Evolutionary conservation across 2,113 vertebrate species (phyloP).

Genomic region (Arvicanthis niloticus): DNA sequence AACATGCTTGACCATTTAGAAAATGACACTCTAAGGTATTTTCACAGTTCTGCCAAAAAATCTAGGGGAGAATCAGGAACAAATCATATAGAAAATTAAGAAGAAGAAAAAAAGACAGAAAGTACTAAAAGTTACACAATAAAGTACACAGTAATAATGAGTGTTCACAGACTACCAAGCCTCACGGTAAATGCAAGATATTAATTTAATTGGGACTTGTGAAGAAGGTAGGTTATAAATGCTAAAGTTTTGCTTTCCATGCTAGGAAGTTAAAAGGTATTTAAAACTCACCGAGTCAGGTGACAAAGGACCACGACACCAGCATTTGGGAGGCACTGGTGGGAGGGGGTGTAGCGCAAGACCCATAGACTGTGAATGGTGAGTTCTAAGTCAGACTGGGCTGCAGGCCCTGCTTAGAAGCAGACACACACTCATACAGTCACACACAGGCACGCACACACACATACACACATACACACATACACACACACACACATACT

Average conservation of each 20-base stretch:
- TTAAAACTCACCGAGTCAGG: neutral
- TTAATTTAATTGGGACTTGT: constrained; percentile 38
- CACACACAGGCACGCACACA: neutral
- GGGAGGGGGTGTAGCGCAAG: neutral
- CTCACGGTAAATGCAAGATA: neutral
- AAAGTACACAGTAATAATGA: constrained; percentile 9
- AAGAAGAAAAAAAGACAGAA: neutral
- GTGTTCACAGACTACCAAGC: neutral
- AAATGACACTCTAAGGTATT: neutral
- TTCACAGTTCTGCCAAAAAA: constrained; percentile 19
- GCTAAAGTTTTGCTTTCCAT: constrained; percentile 14
- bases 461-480: no score
- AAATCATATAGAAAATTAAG: constrained; percentile 24
- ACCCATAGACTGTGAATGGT: neutral
- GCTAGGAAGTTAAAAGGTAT: constrained; percentile 24
- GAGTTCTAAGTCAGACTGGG: neutral
- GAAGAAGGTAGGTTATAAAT: neutral
- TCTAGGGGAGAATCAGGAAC: neutral
- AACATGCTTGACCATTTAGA: neutral
- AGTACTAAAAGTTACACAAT: neutral
- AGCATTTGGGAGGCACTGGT: neutral
- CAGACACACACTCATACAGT: neutral
- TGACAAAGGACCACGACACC: no score
- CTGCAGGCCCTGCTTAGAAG: neutral
- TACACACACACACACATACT: no score